Conservation (phyloP, 2,888 invertebrate species). For the Ormyrus nitidulus region DNA sequence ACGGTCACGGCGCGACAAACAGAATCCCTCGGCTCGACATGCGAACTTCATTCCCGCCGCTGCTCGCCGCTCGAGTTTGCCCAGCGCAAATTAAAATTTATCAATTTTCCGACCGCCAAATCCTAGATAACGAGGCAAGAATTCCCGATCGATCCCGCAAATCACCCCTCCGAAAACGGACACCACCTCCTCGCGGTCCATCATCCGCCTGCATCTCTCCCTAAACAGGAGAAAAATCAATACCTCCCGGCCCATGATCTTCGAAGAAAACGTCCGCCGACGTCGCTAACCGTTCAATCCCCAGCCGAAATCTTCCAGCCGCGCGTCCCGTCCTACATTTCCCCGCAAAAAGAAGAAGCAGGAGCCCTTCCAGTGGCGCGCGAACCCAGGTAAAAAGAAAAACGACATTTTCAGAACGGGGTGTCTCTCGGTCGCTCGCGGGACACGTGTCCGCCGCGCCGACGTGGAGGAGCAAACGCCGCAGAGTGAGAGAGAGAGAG, state of each 20-base stretch:
- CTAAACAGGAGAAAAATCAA: too few species aligned
- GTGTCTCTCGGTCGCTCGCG: neutral
- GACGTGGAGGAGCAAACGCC: neutral
- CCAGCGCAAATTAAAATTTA: constrained; percentile 23
- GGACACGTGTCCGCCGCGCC: constrained; percentile 29
- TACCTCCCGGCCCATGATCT: too few species aligned
- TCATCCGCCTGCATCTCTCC: too few species aligned
- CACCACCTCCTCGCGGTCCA: neutral
- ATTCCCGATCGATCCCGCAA: neutral
- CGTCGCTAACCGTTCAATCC: too few species aligned
- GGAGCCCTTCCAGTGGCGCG: too few species aligned
- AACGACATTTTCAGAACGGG: neutral
- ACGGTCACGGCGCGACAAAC: too few species aligned
- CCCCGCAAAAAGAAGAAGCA: too few species aligned
- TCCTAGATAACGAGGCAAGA: constrained; percentile 19
- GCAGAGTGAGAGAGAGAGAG: constrained; percentile 40
- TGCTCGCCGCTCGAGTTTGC: neutral
- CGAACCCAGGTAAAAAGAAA: neutral
- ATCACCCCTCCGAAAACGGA: neutral
- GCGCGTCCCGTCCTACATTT: too few species aligned
- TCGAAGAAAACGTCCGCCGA: too few species aligned
- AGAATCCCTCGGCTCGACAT: too few species aligned
- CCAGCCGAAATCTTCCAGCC: too few species aligned
- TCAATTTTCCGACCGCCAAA: constrained; percentile 21
- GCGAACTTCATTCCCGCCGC: too few species aligned